phyloP scores from a whole-genome alignment of 2,113 vertebrate species.

The Poeciliopsis turrubarensis region DNA sequence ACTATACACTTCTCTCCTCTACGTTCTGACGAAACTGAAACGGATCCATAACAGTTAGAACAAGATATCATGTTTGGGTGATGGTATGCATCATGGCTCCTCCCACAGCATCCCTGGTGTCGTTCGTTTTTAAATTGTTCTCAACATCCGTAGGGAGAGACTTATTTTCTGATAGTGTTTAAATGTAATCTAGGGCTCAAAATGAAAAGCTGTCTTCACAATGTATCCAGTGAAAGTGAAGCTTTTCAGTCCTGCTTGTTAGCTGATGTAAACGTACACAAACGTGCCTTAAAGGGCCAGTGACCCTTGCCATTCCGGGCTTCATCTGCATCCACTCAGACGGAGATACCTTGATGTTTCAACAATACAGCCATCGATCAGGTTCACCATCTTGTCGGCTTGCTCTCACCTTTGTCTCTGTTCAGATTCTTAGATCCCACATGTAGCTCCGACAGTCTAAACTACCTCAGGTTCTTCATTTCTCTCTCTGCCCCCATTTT shows the following conservation, averaged over 20 bases:
- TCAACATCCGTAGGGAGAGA: conserved; percentile 62
- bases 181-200: conserved; percentile 47
- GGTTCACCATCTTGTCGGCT: background rate
- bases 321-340: conserved; percentile 18
- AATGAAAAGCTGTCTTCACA: conserved; percentile 50
- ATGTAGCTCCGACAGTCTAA: conserved; percentile 51
- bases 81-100: conserved; percentile 71
- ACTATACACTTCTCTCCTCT: conserved; percentile 57
- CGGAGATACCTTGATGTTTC: conserved; percentile 62
- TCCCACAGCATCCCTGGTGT: conserved; percentile 58
- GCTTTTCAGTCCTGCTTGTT: conserved; percentile 54
- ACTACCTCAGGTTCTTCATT: conserved; percentile 61
- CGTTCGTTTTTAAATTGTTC: conserved; percentile 55
- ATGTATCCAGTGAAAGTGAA: conserved; percentile 58
- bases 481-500: background rate
- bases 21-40: conserved; percentile 33
- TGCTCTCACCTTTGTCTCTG: conserved; percentile 6
- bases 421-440: background rate
- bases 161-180: conserved; percentile 70
- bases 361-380: background rate
- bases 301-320: conserved; percentile 32
- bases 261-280: conserved; percentile 54
- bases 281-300: conserved; percentile 65
- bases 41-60: conserved; percentile 24
- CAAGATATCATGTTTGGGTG: conserved; percentile 42